Evolutionary conservation across 2,113 vertebrate species (phyloP), one percentile per base, ranked within the genome.

Genomic region (Eleginops maclovinus): DNA sequence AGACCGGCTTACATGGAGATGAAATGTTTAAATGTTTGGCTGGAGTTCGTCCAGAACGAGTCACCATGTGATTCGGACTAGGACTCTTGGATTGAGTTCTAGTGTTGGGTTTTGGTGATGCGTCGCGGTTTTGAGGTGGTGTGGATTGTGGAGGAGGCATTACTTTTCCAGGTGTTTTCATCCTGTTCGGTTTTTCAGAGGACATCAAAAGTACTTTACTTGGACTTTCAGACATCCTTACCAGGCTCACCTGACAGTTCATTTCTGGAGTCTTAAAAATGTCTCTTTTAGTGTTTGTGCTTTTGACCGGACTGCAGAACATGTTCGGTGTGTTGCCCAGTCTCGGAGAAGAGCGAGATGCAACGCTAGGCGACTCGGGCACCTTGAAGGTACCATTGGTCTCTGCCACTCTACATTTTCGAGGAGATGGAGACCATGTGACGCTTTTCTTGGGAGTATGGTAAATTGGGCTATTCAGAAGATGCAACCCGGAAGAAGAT

Each of bases 371-470:
- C 0, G 93, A 94, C 59, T 89, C 90, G 0, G 90, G 89, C 21
- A 93, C 85, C 77, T 93, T 93, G 54, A 92, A 90, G 13, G 84
- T 13, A 26, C 9, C 4, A 2, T 26, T 21, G 12, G 24, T 65
- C n/a, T 86, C 84, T 13, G 74, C 14, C 15, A 17, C 8, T 54
- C 53, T n/a, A 43, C 21, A 31, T 69, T 84, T 91, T 4, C 9
- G 78, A 22, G 93, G 93, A 17, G 93, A 93, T 0, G 94, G 94
- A 67, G 94, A 94, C 93, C 94, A 94, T 0, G 89, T 92, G 24
- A 94, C 94, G 22, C 67, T 88, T 69, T 93, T 81, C 44, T 76
- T 89, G 54, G 92, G 91, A 4, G 93, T 95, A 58, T 54, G 83
- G 1, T 86, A 69, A 15, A 61, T 1, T 63, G 85, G 73, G 17